Percentiles rank a stretch among this genome's conserved stretches.
These are phyloP conservation scores for Heliconius eleuchia DNA, from an alignment of 1,140 invertebrate species.

Conservation along the genomic window DNA sequence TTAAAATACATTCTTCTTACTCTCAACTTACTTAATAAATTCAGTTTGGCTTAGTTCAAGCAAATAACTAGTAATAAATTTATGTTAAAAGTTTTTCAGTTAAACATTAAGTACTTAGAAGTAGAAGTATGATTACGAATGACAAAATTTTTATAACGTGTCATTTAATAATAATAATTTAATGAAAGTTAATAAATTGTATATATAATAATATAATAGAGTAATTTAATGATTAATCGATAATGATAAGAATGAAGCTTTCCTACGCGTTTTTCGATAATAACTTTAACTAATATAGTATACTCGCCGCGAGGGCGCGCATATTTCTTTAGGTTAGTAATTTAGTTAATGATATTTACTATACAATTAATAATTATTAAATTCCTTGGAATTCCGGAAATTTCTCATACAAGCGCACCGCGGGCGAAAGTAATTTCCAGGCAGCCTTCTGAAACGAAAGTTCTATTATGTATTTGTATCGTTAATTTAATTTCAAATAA, in stretches of 20 bases:
- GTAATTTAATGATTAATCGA: slow-evolving; percentile 82
- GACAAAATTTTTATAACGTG: slow-evolving; percentile 81
- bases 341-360: slow-evolving; percentile 77
- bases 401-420: slow-evolving; percentile 65
- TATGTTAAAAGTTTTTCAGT: slow-evolving; percentile 78
- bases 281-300: slow-evolving; percentile 82
- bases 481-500: not conserved
- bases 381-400: slow-evolving; percentile 80
- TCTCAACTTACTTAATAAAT: slow-evolving; percentile 82
- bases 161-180: slow-evolving; percentile 81
- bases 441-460: slow-evolving; percentile 56
- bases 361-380: slow-evolving; percentile 74
- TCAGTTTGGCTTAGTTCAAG: slow-evolving; percentile 81
- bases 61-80: slow-evolving; percentile 82
- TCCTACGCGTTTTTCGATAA: slow-evolving; percentile 81
- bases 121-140: slow-evolving; percentile 81
- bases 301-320: slow-evolving; percentile 79
- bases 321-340: slow-evolving; percentile 75
- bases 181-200: slow-evolving; percentile 82
- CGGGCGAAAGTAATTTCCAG: slow-evolving; percentile 48
- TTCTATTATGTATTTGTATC: not conserved
- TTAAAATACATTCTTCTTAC: slow-evolving; percentile 81
- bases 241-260: slow-evolving; percentile 83
- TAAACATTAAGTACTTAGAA: slow-evolving; percentile 79
- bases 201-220: slow-evolving; percentile 82